Evolutionary conservation across 2,888 invertebrate species (phyloP).

Genomic region (Drepanosiphum platanoidis): DNA sequence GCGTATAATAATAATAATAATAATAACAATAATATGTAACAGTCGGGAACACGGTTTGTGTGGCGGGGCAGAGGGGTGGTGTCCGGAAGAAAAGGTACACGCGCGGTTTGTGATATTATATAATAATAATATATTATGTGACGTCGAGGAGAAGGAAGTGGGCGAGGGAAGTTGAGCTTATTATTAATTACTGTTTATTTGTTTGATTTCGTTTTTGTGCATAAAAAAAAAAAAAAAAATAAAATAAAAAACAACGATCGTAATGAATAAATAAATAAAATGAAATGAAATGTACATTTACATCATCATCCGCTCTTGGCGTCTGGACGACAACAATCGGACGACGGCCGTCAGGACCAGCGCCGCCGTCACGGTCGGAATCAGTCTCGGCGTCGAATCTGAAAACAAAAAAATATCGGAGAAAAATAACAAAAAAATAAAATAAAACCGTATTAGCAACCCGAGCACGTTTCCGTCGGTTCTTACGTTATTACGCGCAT

Average conservation of each 20-base stretch:
- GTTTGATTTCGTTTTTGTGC: not conserved
- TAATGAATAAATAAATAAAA: not conserved
- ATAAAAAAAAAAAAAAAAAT: not conserved
- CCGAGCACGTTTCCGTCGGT: constrained; percentile 22
- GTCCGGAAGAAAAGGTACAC: not conserved
- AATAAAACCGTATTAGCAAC: constrained; percentile 21
- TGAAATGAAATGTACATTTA: not conserved
- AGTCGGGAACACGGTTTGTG: no score
- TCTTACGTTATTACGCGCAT: not conserved
- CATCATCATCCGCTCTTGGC: not conserved
- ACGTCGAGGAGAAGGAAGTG: not conserved
- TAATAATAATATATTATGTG: constrained; percentile 9
- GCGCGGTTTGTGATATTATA: not conserved
- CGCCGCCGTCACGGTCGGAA: not conserved
- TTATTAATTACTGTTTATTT: constrained; percentile 18
- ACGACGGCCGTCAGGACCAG: constrained; percentile 24
- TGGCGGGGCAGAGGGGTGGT: not conserved
- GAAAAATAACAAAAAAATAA: constrained; percentile 1
- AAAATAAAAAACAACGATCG: no score
- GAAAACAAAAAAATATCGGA: not conserved
- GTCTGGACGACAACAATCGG: constrained; percentile 17
- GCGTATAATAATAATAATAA: no score
- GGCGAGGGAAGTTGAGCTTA: constrained; percentile 44
- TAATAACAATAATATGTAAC: no score
- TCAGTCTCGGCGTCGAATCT: constrained; percentile 55